Conservation (phyloP, 2,797 vertebrate species). For the Spea hammondii region DNA sequence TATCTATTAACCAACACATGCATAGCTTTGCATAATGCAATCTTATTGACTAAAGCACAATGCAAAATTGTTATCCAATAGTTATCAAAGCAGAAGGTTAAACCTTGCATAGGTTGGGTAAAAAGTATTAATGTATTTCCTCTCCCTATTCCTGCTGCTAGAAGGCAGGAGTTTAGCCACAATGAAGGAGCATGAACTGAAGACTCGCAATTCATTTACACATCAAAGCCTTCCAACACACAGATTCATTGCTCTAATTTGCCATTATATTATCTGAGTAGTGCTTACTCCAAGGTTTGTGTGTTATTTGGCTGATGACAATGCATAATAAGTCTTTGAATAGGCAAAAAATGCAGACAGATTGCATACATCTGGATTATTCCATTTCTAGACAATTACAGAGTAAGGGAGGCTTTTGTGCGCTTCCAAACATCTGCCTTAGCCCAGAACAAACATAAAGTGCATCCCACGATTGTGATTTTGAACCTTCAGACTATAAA, state of each 20-base stretch:
- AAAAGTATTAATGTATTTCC: no score
- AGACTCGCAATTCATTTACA: no score
- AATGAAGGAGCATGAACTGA: no score
- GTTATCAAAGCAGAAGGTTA: no score
- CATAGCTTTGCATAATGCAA: no score
- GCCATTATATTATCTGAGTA: neutral
- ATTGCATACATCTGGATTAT: slow-evolving; percentile 10
- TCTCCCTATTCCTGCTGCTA: no score
- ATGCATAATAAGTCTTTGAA: neutral
- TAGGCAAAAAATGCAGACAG: neutral
- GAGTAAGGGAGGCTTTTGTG: neutral
- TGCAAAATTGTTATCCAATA: no score
- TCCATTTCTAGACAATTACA: slow-evolving; percentile 32
- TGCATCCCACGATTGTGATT: neutral
- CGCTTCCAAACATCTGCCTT: slow-evolving; percentile 13
- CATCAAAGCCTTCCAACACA: no score
- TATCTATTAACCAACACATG: no score
- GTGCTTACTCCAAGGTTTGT: neutral
- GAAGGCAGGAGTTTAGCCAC: no score
- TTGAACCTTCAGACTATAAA: neutral
- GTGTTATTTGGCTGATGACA: slow-evolving; percentile 1
- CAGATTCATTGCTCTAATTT: neutral
- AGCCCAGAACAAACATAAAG: neutral
- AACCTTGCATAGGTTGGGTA: no score
- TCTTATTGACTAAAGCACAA: no score